Base-by-base conservation (phyloP, 2,888 invertebrate genomes). In the Leptopterna dolabrata region DNA sequence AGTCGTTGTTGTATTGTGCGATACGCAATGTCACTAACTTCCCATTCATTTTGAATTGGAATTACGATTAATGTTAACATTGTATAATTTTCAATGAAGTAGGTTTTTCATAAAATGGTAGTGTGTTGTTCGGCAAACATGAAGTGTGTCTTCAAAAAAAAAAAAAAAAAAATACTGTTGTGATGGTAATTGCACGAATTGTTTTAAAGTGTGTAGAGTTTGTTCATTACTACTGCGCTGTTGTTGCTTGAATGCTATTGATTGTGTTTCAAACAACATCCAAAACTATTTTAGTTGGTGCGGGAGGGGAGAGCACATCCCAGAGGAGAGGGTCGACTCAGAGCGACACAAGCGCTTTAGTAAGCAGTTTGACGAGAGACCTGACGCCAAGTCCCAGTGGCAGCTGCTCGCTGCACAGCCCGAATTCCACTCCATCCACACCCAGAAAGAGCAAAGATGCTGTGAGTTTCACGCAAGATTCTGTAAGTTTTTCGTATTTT, bases 311-410 rank as follows among this genome's bases (percentile, higher is more conserved):
- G 55, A 88, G 88, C 70, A 80, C 76, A 19, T 89, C 89, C 11
- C 88, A 88, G 80, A 88, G 89, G 73, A 92, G 94, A 78, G 93
- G 93, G 73, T 94, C 94, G 14, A 93, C 93, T 19, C 92, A 93
- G 90, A 94, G 94, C 76, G 94, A 95, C 90, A 94, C 94, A 24
- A 94, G 94, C 90, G 94, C 94, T 84, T 91, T 94, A 89, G 93
- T 94, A 36, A 94, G 94, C 91, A 94, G 94, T 89, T 91, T 94
- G 55, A 94, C 94, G 0, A 92, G 94, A 90, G 95, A 95, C 91
- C 92, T 89, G 16, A 89, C 88, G 0, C 89, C 89, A n/a, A 88
- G 88, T 24, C 90, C 90, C 0, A 89, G 88, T 43, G 89, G 90
- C 45, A 89, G 89, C 71, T 88, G 87, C 43, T 89, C 90, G 0